Percentiles rank a stretch among this genome's conserved stretches.
Conservation (phyloP, 2,113 vertebrate genomes). For the Conger conger region DNA sequence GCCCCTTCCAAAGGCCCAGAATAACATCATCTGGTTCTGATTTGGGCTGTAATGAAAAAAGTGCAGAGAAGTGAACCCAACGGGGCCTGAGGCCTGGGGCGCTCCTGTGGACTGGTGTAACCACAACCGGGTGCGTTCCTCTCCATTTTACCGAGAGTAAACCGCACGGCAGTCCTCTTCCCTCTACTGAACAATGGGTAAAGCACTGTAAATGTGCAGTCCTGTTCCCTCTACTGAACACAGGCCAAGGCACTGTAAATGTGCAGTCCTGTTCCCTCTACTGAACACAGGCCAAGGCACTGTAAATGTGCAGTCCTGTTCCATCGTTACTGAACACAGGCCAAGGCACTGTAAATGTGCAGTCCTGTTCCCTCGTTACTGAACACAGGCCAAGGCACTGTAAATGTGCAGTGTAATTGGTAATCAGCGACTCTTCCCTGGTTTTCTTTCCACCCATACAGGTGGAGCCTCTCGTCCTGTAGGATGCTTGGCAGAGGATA, state of each 20-base stretch:
- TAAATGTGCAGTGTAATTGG: neutral
- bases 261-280: too few relatives aligned
- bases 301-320: too few relatives aligned
- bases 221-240: neutral
- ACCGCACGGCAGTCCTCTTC: neutral
- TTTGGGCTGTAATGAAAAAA: conserved; percentile 18
- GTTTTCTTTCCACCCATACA: neutral
- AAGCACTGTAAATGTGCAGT: neutral
- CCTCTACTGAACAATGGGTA: neutral
- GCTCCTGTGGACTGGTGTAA: neutral
- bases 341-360: neutral
- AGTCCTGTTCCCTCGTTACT: neutral
- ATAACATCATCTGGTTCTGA: conserved; percentile 45
- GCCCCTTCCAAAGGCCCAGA: conserved; percentile 32
- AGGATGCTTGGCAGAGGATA: neutral
- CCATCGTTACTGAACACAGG: neutral
- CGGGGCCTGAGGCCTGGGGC: conserved; percentile 4
- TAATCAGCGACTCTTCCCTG: neutral
- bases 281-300: too few relatives aligned
- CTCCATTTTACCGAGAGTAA: neutral
- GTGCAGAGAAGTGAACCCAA: neutral
- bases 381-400: neutral
- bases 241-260: too few relatives aligned
- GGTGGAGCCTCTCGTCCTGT: neutral
- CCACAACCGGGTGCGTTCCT: neutral